Conservation (phyloP, 2,113 vertebrate species). For the Morphnarchus princeps region DNA sequence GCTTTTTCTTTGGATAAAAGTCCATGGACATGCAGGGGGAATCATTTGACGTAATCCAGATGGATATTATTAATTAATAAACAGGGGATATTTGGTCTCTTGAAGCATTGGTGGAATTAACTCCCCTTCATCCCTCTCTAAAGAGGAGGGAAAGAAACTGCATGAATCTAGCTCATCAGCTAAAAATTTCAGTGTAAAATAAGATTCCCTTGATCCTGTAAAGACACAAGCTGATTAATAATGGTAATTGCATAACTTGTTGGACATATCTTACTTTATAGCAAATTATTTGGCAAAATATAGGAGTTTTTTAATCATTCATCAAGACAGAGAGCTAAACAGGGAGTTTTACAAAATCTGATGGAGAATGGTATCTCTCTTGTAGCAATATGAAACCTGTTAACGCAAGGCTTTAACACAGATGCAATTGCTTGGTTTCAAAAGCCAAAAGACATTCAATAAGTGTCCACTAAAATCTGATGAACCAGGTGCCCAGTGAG, state of each 20-base stretch:
- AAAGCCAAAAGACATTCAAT: neutral
- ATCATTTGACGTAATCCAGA: constrained; percentile 4
- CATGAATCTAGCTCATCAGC: constrained; percentile 18
- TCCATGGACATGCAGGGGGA: neutral
- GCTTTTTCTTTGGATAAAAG: constrained; percentile 5
- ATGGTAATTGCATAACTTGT: constrained; percentile 48
- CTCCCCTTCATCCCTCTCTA: constrained; percentile 8
- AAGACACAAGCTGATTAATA: constrained; percentile 46
- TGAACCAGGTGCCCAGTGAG: neutral
- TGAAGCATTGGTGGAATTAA: neutral
- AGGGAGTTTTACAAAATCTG: neutral
- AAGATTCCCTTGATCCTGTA: constrained; percentile 23
- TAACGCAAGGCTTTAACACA: neutral
- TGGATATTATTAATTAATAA: constrained; percentile 57
- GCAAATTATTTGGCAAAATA: constrained; percentile 40
- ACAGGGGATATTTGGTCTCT: constrained; percentile 12
- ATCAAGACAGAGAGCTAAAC: neutral
- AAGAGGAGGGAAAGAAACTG: constrained; percentile 5
- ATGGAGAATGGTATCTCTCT: neutral
- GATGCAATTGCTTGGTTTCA: neutral
- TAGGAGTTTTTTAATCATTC: neutral
- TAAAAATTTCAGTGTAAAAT: constrained; percentile 38
- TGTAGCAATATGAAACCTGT: neutral
- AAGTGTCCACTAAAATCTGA: neutral
- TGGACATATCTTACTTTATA: neutral